These are phyloP conservation scores for Alligator mississippiensis DNA, from an alignment of 2,113 vertebrate genomes.

Conservation along the genomic window DNA sequence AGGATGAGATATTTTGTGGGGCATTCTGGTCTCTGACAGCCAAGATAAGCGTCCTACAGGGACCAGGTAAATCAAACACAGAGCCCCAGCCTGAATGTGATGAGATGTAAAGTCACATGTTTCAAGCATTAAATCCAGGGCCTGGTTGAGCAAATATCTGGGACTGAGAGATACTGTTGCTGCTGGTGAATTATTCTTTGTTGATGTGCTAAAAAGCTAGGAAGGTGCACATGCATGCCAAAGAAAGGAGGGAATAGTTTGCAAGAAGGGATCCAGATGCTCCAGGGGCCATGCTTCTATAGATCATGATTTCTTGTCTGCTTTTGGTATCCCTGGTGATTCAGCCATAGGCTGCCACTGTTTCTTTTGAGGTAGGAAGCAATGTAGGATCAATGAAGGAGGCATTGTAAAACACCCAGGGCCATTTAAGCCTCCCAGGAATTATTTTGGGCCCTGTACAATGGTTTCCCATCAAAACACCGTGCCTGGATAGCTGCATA, in stretches of 20 bases:
- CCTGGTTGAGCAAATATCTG: background rate
- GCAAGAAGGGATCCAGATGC: background rate
- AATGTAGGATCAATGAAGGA: background rate
- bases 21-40: constrained; percentile 21
- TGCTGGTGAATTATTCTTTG: background rate
- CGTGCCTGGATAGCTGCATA: background rate
- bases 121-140: background rate
- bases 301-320: background rate
- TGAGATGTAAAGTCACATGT: background rate
- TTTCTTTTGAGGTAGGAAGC: background rate
- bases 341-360: background rate
- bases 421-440: background rate
- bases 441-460: background rate
- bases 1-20: constrained; percentile 17
- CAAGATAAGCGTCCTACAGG: constrained; percentile 19
- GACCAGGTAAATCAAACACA: background rate
- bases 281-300: background rate
- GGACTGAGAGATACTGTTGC: background rate
- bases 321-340: background rate
- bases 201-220: background rate
- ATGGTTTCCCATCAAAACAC: too few species aligned
- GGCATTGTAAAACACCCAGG: background rate
- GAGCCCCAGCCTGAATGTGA: background rate
- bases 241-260: background rate
- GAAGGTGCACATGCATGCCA: background rate